Evolutionary conservation across 2,113 vertebrate species (phyloP).

Genomic region (Neotragus moschatus): DNA sequence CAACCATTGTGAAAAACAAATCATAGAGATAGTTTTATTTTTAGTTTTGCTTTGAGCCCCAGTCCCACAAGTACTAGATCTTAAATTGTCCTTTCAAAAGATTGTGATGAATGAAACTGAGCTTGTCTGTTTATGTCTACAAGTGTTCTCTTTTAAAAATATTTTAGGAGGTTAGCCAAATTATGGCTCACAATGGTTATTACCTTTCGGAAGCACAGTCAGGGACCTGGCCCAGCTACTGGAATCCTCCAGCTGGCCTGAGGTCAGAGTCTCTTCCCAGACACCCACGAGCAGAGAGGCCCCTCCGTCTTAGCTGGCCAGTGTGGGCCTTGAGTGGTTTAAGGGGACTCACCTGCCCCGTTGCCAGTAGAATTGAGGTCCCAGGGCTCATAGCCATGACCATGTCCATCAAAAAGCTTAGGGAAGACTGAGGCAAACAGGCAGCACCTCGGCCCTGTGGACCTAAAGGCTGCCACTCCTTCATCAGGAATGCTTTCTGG

Average conservation of each 20-base stretch:
- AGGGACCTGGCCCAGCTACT: not conserved
- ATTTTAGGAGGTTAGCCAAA: not conserved
- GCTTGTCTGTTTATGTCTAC: not conserved
- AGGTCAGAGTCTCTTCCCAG: not conserved
- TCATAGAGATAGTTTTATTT: not conserved
- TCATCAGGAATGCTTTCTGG: not conserved
- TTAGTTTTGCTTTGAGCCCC: not conserved
- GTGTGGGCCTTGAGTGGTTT: not conserved
- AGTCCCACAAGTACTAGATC: not conserved
- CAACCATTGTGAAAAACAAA: not conserved
- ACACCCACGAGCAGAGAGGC: not conserved
- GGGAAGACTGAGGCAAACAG: not conserved
- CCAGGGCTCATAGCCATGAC: not conserved
- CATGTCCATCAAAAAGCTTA: not conserved
- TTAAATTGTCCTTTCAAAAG: conserved; percentile 3
- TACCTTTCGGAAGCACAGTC: not conserved
- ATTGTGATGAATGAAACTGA: not conserved
- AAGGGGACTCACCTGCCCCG: not conserved
- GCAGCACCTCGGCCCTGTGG: not conserved
- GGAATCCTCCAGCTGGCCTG: not conserved
- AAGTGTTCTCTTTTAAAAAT: not conserved
- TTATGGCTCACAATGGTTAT: not conserved
- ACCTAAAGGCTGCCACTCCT: not conserved
- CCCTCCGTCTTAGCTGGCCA: not conserved
- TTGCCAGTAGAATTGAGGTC: not conserved